Percentiles rank a stretch among this genome's conserved stretches.
Evolutionary conservation across 2,888 invertebrate genomes (phyloP).

Genomic region (Tetheella fluctuosa): DNA sequence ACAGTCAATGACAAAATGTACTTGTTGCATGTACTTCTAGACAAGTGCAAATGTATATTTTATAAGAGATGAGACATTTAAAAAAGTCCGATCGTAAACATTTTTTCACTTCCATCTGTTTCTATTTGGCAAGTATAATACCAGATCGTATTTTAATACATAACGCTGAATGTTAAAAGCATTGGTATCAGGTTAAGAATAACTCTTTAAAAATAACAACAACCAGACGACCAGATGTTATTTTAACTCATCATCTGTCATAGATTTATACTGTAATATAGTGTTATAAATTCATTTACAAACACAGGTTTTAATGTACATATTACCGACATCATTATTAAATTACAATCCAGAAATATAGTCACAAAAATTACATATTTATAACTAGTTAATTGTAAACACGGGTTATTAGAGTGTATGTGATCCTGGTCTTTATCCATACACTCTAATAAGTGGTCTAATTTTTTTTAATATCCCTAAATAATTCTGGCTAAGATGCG

Average conservation of each 20-base stretch:
- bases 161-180: not conserved
- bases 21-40: not conserved
- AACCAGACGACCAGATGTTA: conserved; percentile 7
- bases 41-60: too few relatives aligned
- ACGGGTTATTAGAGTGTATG: too few relatives aligned
- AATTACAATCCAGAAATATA: too few relatives aligned
- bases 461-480: too few relatives aligned
- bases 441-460: too few relatives aligned
- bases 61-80: not conserved
- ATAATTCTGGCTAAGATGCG: too few relatives aligned
- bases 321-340: too few relatives aligned
- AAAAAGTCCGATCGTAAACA: too few relatives aligned
- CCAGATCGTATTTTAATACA: not conserved
- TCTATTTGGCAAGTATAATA: not conserved
- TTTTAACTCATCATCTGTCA: conserved; percentile 1
- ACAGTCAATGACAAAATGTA: not conserved
- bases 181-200: conserved; percentile 2
- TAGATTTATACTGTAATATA: not conserved
- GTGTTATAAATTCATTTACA: not conserved
- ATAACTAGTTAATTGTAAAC: too few relatives aligned
- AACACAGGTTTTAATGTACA: not conserved
- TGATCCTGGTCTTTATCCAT: too few relatives aligned
- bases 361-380: too few relatives aligned
- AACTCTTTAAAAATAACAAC: conserved; percentile 7
- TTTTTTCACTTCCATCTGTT: not conserved